Evolutionary conservation across 2,113 vertebrate genomes (phyloP).

Genomic region (Heterotis niloticus): DNA sequence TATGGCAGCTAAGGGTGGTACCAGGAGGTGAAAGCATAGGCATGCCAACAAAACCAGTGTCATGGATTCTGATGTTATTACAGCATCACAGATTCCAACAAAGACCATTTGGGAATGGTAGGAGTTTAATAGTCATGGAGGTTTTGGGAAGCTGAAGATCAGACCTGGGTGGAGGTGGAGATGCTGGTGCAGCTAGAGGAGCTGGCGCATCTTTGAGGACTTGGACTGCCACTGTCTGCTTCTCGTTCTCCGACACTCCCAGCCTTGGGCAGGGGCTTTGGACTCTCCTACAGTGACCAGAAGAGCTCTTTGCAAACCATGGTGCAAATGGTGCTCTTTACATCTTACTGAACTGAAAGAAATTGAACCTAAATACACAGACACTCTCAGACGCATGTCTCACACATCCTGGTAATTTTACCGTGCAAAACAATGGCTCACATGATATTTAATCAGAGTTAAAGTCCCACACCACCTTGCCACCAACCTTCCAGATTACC

Average conservation of each 20-base stretch:
- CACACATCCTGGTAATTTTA: no score
- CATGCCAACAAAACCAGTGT: not conserved
- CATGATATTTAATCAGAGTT: no score
- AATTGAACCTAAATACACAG: not conserved
- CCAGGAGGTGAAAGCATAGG: not conserved
- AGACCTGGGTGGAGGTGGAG: constrained; percentile 67
- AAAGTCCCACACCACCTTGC: no score
- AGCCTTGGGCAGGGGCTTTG: constrained; percentile 64
- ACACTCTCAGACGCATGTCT: not conserved
- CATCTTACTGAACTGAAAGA: not conserved
- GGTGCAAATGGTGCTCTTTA: not conserved
- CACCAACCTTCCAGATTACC: constrained; percentile 74
- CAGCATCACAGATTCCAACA: not conserved
- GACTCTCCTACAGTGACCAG: constrained; percentile 69
- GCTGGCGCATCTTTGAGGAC: not conserved
- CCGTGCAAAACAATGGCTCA: no score
- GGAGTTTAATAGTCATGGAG: no score
- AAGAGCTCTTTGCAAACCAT: constrained; percentile 5
- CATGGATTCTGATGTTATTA: not conserved
- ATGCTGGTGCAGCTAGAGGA: constrained; percentile 54
- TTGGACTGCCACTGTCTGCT: constrained; percentile 50
- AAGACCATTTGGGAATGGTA: not conserved
- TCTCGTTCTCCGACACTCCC: constrained; percentile 65
- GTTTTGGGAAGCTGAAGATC: constrained; percentile 10
- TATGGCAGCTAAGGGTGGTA: no score